phyloP scores from a whole-genome alignment of 2,113 vertebrate genomes.

The Tachysurus fulvidraco region DNA sequence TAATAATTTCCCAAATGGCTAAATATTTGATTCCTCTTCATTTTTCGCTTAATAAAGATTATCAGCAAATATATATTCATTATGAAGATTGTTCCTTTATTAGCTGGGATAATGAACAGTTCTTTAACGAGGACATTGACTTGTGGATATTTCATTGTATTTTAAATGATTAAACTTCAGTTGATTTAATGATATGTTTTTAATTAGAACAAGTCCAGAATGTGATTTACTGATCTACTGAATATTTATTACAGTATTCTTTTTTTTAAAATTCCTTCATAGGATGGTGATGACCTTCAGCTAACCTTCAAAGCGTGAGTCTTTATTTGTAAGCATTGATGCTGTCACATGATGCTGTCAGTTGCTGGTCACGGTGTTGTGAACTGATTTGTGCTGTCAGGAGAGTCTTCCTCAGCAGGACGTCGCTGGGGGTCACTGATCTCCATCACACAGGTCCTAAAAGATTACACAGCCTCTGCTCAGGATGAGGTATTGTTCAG shows the following conservation, averaged over 20 bases:
- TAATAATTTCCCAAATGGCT: neutral
- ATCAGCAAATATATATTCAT: too few relatives aligned
- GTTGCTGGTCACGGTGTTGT: slow-evolving; percentile 10
- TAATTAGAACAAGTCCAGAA: neutral
- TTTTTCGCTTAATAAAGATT: neutral
- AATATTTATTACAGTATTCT: neutral
- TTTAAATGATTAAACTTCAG: neutral
- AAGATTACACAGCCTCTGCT: neutral
- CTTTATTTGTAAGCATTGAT: neutral
- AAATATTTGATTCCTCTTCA: neutral
- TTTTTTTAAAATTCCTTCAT: neutral
- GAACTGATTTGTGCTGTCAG: slow-evolving; percentile 26
- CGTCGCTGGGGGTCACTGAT: slow-evolving; percentile 12
- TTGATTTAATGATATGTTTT: neutral
- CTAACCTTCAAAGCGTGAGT: slow-evolving; percentile 8
- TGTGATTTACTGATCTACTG: neutral
- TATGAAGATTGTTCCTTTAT: neutral
- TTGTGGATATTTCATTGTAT: neutral
- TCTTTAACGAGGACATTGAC: neutral
- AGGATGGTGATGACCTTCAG: neutral
- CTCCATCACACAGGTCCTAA: neutral
- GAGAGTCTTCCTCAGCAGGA: neutral
- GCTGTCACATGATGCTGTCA: slow-evolving; percentile 18
- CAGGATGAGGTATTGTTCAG: neutral
- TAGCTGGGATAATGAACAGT: neutral